Evolutionary conservation across 2,888 invertebrate genomes (phyloP), one percentile per base, ranked within the genome.

Genomic region (Lithodes maja): DNA sequence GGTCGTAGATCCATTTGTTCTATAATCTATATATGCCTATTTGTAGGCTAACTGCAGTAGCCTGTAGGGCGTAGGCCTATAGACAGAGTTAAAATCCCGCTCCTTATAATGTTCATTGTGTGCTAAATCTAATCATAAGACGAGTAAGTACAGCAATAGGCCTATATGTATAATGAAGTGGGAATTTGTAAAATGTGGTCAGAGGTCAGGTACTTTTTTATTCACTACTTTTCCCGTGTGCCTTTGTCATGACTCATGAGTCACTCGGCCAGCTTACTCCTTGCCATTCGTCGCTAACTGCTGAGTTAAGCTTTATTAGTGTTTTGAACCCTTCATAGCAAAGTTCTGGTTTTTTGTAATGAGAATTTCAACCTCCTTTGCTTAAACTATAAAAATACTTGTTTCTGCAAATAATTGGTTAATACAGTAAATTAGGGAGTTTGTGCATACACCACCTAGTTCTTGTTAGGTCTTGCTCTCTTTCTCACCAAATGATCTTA

Each of bases 241-340:
- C 85, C 85, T 79, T 85, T 85, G 79, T 85, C 69, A 85, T 85
- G 85, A 85, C 17, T 85, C 85, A 85, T 53, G 33, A 33, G 33
- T 33, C 33, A 33, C 33, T 33, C 33, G 33, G 61, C 55, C 71
- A 49, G 9, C 71, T 69, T 53, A 52, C 50, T 71, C 68, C 85
- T 79, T 85, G 85, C 85, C 85, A 54, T 69, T 15, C 50, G 81
- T 82, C 69, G 81, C 81, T 82, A 82, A 82, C 12, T 50, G 9
- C 5, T 49, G 7, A 1, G 9, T 55, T 50, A 68, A 2, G 3
- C 12, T 61, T 80, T 53, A 33, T 53, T 17, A 7, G 52, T 17
- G 17, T 53, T 15, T 7, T n/a, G 2, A 3, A 3, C 15, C 1
- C 15, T 12, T 5, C 3, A 52, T 55, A 3, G 33, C 5, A 9